Conservation (phyloP, 2,888 invertebrate species). For the Dasysyrphus albostriatus region DNA sequence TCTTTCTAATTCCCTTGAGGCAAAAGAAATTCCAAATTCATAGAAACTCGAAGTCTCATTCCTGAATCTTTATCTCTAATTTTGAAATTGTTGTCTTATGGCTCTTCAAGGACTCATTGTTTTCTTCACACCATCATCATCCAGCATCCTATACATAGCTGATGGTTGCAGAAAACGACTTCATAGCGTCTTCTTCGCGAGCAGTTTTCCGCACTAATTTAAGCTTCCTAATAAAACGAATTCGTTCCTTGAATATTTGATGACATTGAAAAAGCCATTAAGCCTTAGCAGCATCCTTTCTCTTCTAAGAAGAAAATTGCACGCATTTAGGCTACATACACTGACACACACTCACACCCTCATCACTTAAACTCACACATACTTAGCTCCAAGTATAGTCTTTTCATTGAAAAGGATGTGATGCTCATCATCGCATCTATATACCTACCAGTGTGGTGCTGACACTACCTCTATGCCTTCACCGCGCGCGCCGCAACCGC, state of each 20-base stretch:
- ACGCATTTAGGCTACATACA: constrained; percentile 34
- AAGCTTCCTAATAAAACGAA: constrained; percentile 70
- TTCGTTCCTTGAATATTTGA: constrained; percentile 74
- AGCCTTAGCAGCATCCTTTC: constrained; percentile 57
- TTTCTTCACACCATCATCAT: constrained; percentile 37
- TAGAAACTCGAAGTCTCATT: constrained; percentile 17
- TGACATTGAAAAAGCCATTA: constrained; percentile 75
- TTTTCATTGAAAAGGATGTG: constrained; percentile 57
- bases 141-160: neutral
- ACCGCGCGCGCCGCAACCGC: neutral
- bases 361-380: constrained; percentile 3
- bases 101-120: constrained; percentile 64
- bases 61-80: constrained; percentile 23
- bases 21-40: constrained; percentile 29
- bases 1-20: constrained; percentile 4
- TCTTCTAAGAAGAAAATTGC: constrained; percentile 22
- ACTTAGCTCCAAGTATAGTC: constrained; percentile 53
- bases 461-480: neutral
- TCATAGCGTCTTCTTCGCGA: neutral
- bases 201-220: constrained; percentile 56
- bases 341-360: constrained; percentile 16
- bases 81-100: constrained; percentile 58
- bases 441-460: constrained; percentile 3
- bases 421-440: constrained; percentile 31
- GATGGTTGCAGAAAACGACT: neutral